Percentiles rank a stretch among this genome's conserved stretches.
Conservation (phyloP, 2,888 invertebrate genomes). For the Lordiphosa andalusiaca region DNA sequence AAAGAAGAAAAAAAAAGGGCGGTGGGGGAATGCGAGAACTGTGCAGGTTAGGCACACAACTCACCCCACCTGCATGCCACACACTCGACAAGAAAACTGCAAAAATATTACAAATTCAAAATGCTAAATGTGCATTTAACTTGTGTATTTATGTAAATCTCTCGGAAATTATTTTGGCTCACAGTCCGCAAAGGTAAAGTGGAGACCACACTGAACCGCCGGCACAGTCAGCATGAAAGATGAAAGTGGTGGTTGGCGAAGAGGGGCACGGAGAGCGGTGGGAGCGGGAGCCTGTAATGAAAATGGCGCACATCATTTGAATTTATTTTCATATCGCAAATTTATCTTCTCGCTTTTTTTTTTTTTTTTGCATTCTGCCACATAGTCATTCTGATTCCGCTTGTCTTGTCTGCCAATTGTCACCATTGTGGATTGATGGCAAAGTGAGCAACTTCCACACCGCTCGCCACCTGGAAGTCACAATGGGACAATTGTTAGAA, state of each 20-base stretch:
- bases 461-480: background rate
- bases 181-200: conserved; percentile 18
- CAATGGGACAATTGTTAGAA: too few species aligned
- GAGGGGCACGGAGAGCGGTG: background rate
- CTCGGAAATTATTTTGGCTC: conserved; percentile 67
- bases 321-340: conserved; percentile 32
- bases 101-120: conserved; percentile 75
- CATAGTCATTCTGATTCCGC: conserved; percentile 33
- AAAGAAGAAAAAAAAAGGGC: conserved; percentile 7
- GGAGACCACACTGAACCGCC: background rate
- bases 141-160: conserved; percentile 78
- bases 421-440: conserved; percentile 63
- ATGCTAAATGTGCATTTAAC: conserved; percentile 78
- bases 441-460: conserved; percentile 19
- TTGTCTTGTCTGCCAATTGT: conserved; percentile 63
- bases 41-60: conserved; percentile 35
- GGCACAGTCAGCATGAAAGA: background rate
- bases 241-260: background rate
- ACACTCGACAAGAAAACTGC: conserved; percentile 61
- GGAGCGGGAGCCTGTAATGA: conserved; percentile 6
- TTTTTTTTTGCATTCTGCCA: conserved; percentile 25
- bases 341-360: conserved; percentile 19
- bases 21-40: conserved; percentile 8
- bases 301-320: conserved; percentile 55
- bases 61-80: background rate